phyloP scores from a whole-genome alignment of 1,140 invertebrate species.

The Sarcophaga bullata region DNA sequence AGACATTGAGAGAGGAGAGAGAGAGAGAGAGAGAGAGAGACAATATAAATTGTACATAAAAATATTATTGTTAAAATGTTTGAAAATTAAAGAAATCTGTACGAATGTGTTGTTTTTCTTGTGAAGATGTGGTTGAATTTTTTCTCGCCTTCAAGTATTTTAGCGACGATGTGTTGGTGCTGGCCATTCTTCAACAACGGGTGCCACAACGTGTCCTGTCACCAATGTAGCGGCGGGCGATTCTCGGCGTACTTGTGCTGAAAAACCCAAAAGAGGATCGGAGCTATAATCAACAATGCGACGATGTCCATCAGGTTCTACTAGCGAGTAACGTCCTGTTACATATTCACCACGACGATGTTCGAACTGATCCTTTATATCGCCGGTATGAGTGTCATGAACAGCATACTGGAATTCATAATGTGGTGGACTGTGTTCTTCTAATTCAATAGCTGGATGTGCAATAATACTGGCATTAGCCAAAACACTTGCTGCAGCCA shows the following conservation, averaged over 20 bases:
- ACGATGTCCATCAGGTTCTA: slow-evolving; percentile 66
- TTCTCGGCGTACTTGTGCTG: slow-evolving; percentile 59
- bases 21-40: neutral
- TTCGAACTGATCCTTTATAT: slow-evolving; percentile 75
- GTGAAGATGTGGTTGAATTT: slow-evolving; percentile 18
- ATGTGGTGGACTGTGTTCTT: slow-evolving; percentile 68
- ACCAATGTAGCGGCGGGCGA: slow-evolving; percentile 19
- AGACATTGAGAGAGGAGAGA: slow-evolving; percentile 3
- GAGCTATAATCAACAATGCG: slow-evolving; percentile 66
- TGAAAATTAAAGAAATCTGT: neutral
- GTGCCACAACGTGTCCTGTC: slow-evolving; percentile 18
- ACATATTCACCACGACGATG: slow-evolving; percentile 69
- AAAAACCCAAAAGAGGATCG: slow-evolving; percentile 65
- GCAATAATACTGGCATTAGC: slow-evolving; percentile 50
- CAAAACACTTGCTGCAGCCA: slow-evolving; percentile 43
- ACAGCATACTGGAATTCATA: slow-evolving; percentile 74
- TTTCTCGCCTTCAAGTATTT: slow-evolving; percentile 1
- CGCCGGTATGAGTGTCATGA: slow-evolving; percentile 74
- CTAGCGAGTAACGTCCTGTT: slow-evolving; percentile 61
- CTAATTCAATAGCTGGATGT: slow-evolving; percentile 37
- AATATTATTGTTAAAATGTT: slow-evolving; percentile 36
- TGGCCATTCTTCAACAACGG: slow-evolving; percentile 32
- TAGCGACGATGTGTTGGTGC: slow-evolving; percentile 38
- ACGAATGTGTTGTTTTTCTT: slow-evolving; percentile 3
- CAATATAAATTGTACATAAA: slow-evolving; percentile 34